Percentiles rank a stretch among this genome's conserved stretches.
Evolutionary conservation across 2,797 vertebrate genomes (phyloP).

Genomic region (Takifugu ocellatus): DNA sequence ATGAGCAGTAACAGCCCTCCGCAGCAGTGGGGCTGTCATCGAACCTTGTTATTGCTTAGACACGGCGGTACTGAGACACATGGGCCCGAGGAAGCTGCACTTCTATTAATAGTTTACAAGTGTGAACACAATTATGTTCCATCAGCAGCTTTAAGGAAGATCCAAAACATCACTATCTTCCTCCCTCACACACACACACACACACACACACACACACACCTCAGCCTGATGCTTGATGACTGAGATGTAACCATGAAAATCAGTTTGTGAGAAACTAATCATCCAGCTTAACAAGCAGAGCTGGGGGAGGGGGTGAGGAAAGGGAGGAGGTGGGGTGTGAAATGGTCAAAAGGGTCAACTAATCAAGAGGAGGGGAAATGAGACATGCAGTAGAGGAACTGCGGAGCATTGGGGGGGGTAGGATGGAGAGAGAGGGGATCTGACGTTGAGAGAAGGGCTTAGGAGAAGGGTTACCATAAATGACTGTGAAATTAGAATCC

Average conservation of each 20-base stretch:
- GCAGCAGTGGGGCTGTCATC: conserved; percentile 23
- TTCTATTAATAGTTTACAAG: conserved; percentile 31
- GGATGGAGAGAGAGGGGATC: conserved; percentile 54
- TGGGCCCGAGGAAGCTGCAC: conserved; percentile 10
- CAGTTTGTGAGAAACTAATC: conserved; percentile 71
- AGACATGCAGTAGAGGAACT: conserved; percentile 48
- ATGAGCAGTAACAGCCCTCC: conserved; percentile 14
- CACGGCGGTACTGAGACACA: conserved; percentile 33
- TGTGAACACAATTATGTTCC: conserved; percentile 30
- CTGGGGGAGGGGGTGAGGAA: conserved; percentile 14
- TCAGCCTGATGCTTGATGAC: conserved; percentile 17
- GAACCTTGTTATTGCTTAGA: conserved; percentile 8
- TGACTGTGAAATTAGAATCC: conserved; percentile 74
- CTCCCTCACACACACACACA: not conserved
- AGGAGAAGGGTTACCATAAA: conserved; percentile 67
- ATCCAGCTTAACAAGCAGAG: conserved; percentile 66
- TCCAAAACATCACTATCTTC: conserved; percentile 4
- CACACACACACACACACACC: conserved; percentile 5
- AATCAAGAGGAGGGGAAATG: conserved; percentile 67
- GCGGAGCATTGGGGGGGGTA: not conserved
- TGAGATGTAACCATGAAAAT: conserved; percentile 57
- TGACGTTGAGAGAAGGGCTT: conserved; percentile 49
- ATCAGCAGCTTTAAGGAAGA: conserved; percentile 35
- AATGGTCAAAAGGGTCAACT: conserved; percentile 70
- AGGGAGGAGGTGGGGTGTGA: conserved; percentile 23